Evolutionary conservation across 2,888 invertebrate genomes (phyloP), one percentile per base, ranked within the genome.

Genomic region (Torymus tubicola): DNA sequence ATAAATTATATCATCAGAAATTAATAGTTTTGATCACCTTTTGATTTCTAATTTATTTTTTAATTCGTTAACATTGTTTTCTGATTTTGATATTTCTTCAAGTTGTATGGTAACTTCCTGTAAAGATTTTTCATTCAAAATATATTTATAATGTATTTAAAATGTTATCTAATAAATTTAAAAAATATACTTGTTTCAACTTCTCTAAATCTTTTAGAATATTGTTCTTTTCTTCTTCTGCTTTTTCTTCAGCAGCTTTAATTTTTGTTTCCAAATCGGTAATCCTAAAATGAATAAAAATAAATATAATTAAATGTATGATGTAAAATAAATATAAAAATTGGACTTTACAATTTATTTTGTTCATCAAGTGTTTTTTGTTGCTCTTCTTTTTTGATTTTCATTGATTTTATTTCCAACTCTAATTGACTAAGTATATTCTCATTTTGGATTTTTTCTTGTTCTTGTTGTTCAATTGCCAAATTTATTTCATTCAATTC

Each of bases 101-200:
- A 21, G 53, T 12, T 69, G n/a, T 21, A 0, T 2, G 55, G 71
- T 65, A 16, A 18, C 50, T 53, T 81, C 63, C 78, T 71, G 13
- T 58, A 14, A 78, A 69, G 31, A 31, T 31, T 1, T 31, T 31
- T 31, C 8, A 31, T 5, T 31, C n/a, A 13, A 65, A 53, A 31
- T 76, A 24, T 57, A n/a, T 61, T 75, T 50, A 21, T 57, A n/a
- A 55, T 57, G 31, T 31, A 67, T 11, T 14, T n/a, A 11, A 14
- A 16, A 53, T 18, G 13, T 57, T 13, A 52, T n/a, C n/a, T n/a
- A n/a, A 1, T 13, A n/a, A 12, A 11, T 50, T 57, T 64, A 31
- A 55, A 14, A 50, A 4, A 50, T 24, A 53, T 82, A 82, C 82
- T 50, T 80, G 14, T 42, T 80, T 65, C 21, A 82, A 61, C 50